Evolutionary conservation across 2,888 invertebrate genomes (phyloP).

Genomic region (Apomyelois bistriatella): DNA sequence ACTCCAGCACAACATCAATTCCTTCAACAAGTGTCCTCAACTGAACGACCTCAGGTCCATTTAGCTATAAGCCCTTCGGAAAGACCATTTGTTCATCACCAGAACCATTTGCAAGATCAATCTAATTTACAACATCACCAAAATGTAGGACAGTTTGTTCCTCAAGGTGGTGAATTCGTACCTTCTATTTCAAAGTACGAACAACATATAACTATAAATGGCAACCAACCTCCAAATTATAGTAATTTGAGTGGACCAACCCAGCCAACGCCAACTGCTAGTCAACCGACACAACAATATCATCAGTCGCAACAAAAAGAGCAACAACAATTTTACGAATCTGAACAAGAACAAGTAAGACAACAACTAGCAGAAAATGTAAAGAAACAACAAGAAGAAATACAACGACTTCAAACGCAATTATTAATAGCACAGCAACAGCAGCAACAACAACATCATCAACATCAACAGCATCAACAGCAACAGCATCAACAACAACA

Average conservation of each 20-base stretch:
- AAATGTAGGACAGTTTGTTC: conserved; percentile 71
- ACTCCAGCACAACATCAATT: conserved; percentile 43
- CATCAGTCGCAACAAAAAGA: conserved; percentile 41
- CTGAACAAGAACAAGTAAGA: conserved; percentile 64
- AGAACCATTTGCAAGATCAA: conserved; percentile 46
- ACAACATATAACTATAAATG: conserved; percentile 85
- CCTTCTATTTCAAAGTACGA: conserved; percentile 89
- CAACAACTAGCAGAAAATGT: conserved; percentile 68
- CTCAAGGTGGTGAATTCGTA: conserved; percentile 86
- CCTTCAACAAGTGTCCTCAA: conserved; percentile 48
- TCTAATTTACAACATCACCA: conserved; percentile 61
- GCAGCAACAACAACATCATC: neutral
- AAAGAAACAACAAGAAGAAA: conserved; percentile 76
- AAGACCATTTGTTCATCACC: conserved; percentile 38
- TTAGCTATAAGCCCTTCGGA: conserved; percentile 50
- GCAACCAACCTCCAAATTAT: conserved; percentile 45
- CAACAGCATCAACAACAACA: conserved; percentile 30
- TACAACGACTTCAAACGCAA: conserved; percentile 68
- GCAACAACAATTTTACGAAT: conserved; percentile 60
- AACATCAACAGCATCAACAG: conserved; percentile 39
- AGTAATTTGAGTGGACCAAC: conserved; percentile 44
- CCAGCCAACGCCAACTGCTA: conserved; percentile 32
- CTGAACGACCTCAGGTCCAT: conserved; percentile 40
- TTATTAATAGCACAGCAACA: conserved; percentile 60
- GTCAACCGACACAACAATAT: conserved; percentile 29